phyloP scores from a whole-genome alignment of 2,113 vertebrate genomes.

The Corythornis vintsioides region DNA sequence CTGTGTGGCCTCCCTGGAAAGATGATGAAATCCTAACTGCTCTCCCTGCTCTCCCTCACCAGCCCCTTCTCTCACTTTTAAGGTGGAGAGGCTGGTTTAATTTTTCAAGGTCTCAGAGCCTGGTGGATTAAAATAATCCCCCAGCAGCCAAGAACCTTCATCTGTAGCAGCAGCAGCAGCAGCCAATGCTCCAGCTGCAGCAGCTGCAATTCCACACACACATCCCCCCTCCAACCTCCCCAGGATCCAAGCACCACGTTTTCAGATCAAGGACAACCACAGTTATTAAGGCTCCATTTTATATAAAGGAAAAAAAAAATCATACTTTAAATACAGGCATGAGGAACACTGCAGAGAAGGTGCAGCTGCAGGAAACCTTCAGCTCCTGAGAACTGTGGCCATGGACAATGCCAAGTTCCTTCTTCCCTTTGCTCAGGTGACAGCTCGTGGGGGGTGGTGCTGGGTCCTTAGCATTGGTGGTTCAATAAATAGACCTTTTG shows the following conservation, averaged over 20 bases:
- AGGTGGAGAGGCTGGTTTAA: not conserved
- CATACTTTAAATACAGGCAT: conserved; percentile 31
- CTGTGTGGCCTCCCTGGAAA: not conserved
- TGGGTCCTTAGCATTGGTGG: not conserved
- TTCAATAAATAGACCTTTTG: not conserved
- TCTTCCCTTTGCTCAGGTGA: not conserved
- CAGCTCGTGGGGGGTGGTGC: not conserved
- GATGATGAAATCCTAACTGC: not conserved
- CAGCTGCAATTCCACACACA: not conserved
- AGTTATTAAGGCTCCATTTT: conserved; percentile 64
- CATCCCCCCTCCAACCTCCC: not conserved
- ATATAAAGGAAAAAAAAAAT: conserved; percentile 42
- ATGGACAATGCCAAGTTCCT: not conserved
- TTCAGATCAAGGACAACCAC: not conserved
- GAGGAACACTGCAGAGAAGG: not conserved
- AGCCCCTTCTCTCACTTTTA: not conserved
- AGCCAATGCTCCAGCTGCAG: not conserved
- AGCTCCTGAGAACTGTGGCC: not conserved
- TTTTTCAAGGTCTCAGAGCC: not conserved
- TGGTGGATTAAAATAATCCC: not conserved
- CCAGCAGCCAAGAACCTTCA: rapidly evolving
- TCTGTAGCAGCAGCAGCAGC: not conserved
- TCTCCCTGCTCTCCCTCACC: not conserved
- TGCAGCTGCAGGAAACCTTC: conserved; percentile 20
- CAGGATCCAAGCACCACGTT: rapidly evolving